Evolutionary conservation across 2,888 invertebrate species (phyloP), one percentile per base, ranked within the genome.

Genomic region (Myathropa florea): DNA sequence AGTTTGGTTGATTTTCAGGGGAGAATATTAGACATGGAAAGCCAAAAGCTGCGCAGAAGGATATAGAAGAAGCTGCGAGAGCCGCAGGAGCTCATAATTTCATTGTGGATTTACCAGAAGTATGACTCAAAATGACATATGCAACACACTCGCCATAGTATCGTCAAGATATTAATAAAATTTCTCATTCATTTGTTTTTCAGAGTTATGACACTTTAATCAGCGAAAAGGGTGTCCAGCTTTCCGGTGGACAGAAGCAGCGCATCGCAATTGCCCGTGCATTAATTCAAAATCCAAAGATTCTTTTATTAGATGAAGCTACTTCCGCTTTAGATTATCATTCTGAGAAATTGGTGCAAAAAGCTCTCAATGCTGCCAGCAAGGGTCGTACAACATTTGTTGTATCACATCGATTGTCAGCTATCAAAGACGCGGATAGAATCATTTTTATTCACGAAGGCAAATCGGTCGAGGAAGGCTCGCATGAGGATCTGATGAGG

Each of bases 211-310:
- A 96, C 67, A 97, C 97, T 12, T 91, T 95, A 89, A 96, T 97
- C 7, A 96, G 96, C 4, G 97, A 97, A 89, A 93, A 96, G 79
- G 97, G 97, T 0, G 95, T 96, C 0, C 96, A 96, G 89, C 91
- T 97, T 0, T 96, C 96, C 0, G 97, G 97, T 1, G 97, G 97
- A 0, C 97, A 97, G 91, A 96, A 96, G 88, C 97, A 97, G 90
- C 94, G 97, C 33, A 96, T 97, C 72, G 97, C 97, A 12, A 97
- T 97, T 81, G 97, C 97, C 0, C 93, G 97, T 57, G 97, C 97
- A 0, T 92, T 97, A 26, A 95, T 97, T 10, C 93, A 96, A 79
- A 94, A 95, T 88, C 97, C 97, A 0, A 95, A 94, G 89, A 95
- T 97, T 88, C 93, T 96, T 4, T 92, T 96, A 0, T 92, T 96